Evolutionary conservation across 2,113 vertebrate genomes (phyloP).

Genomic region (Martes martes): DNA sequence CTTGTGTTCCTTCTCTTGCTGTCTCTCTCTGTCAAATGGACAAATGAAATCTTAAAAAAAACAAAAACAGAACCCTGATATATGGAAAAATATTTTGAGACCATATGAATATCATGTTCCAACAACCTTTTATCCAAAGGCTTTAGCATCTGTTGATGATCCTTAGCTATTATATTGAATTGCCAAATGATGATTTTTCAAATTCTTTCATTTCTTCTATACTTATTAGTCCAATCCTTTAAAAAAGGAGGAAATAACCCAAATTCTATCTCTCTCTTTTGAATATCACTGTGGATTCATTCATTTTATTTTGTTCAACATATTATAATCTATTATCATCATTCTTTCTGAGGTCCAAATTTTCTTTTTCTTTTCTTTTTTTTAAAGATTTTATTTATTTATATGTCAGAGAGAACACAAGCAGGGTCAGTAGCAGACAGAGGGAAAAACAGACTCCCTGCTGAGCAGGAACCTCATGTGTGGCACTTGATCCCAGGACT

Average conservation of each 20-base stretch:
- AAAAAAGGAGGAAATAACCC: not conserved
- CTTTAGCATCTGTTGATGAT: not conserved
- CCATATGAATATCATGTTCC: not conserved
- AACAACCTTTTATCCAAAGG: not conserved
- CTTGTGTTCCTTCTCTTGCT: too few species aligned
- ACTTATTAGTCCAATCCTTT: not conserved
- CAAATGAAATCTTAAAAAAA: not conserved
- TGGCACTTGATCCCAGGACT: too few species aligned
- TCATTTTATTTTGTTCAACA: not conserved
- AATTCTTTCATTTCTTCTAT: not conserved
- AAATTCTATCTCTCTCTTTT: not conserved
- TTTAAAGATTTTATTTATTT: too few species aligned
- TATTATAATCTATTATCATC: not conserved
- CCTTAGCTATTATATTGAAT: not conserved
- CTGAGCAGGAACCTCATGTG: too few species aligned
- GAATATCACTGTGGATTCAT: not conserved
- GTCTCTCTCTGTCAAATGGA: too few species aligned
- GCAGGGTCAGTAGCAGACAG: too few species aligned
- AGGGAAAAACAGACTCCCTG: too few species aligned
- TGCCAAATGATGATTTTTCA: conserved; percentile 17
- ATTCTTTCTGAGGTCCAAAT: not conserved
- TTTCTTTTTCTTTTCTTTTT: too few species aligned
- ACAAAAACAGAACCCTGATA: too few species aligned
- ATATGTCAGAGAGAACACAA: too few species aligned
- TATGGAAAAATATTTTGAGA: not conserved